These are phyloP conservation scores for Agelas oroides DNA, from an alignment of 37 sponge, comb jelly and placozoan genomes.

Conservation along the genomic window DNA sequence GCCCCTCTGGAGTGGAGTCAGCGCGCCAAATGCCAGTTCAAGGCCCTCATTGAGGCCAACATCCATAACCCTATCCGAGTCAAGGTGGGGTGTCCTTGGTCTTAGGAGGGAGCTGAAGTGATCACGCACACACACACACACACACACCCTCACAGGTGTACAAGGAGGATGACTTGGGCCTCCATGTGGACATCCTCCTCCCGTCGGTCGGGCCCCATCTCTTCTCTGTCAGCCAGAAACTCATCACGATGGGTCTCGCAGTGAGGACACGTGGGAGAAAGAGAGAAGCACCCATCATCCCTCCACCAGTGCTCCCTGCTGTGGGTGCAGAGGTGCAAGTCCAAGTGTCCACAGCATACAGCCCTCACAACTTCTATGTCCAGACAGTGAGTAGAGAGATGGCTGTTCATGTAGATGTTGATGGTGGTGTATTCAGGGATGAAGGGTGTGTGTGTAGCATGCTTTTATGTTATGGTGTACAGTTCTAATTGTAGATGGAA, in stretches of 20 bases:
- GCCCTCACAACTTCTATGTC: conserved; percentile 26
- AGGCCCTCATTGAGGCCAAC: not conserved
- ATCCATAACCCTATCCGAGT: too few relatives aligned
- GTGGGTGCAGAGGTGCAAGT: conserved; percentile 24
- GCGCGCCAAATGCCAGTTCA: not conserved
- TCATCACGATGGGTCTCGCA: not conserved
- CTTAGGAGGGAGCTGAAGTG: too few relatives aligned
- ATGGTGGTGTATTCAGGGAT: not conserved
- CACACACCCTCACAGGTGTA: not conserved
- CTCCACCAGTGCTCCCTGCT: not conserved
- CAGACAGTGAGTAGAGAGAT: conserved; percentile 7
- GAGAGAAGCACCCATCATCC: not conserved
- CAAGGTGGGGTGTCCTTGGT: too few relatives aligned
- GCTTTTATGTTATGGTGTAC: not conserved
- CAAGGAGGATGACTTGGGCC: not conserved
- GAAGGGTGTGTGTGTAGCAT: not conserved
- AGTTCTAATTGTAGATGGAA: too few relatives aligned
- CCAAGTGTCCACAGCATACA: conserved; percentile 11
- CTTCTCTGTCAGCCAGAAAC: not conserved
- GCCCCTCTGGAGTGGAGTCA: not conserved
- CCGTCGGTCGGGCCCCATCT: not conserved
- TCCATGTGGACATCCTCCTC: conserved; percentile 8
- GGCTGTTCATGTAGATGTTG: not conserved
- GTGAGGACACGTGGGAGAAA: not conserved
- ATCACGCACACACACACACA: too few relatives aligned